Conservation (phyloP, 2,888 invertebrate species). For the Xestia sexstrigata region DNA sequence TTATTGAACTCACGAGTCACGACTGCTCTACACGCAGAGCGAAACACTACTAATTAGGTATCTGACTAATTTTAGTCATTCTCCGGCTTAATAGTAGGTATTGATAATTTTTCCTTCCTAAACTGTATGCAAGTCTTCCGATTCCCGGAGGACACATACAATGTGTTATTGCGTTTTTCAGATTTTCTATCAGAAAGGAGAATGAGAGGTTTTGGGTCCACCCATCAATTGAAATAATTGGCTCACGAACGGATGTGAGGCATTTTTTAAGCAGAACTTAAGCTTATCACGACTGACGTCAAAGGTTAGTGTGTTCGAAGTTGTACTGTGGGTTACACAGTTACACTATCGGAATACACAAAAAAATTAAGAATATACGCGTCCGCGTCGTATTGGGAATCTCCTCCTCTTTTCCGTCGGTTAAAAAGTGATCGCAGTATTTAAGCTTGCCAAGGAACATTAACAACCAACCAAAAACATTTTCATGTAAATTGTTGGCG, state of each 20-base stretch:
- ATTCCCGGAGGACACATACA: background rate
- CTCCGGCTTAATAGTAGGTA: background rate
- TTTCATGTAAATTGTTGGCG: too few species aligned
- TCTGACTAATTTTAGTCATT: background rate
- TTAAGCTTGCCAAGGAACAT: background rate
- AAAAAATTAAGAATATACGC: background rate
- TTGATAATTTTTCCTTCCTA: constrained; percentile 21
- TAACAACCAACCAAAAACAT: too few species aligned
- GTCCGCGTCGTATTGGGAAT: background rate
- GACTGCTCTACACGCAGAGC: constrained; percentile 2
- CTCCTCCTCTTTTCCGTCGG: background rate
- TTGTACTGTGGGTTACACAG: background rate
- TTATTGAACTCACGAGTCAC: constrained; percentile 1
- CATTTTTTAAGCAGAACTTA: background rate
- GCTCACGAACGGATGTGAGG: background rate
- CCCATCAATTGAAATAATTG: background rate
- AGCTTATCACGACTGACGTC: background rate
- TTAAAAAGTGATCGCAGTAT: background rate
- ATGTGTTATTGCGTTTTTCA: background rate
- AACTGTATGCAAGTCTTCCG: too few species aligned
- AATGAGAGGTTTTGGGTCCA: background rate
- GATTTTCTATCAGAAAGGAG: background rate
- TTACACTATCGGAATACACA: background rate
- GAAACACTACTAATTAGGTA: constrained; percentile 5
- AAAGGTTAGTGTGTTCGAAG: background rate